Percentiles rank a stretch among this genome's conserved stretches.
Evolutionary conservation across 1,140 invertebrate genomes (phyloP).

Genomic region (Dinoponera quadriceps): DNA sequence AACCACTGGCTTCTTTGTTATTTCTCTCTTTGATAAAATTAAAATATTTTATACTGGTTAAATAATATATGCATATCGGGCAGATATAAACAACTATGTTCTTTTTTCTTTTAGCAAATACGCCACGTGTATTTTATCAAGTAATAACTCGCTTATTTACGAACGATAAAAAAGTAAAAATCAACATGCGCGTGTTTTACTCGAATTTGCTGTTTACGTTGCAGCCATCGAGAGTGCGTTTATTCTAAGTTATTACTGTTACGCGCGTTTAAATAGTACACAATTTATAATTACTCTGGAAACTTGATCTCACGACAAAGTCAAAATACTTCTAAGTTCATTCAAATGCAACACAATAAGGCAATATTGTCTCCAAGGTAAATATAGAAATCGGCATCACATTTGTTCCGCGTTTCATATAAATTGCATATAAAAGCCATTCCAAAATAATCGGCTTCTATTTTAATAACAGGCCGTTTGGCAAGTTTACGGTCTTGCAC

Average conservation of each 20-base stretch:
- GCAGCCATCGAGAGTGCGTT: neutral
- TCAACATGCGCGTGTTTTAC: neutral
- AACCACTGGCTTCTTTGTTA: neutral
- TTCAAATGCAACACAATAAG: neutral
- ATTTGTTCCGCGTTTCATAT: too few relatives aligned
- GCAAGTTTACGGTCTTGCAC: too few relatives aligned
- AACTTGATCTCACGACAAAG: neutral
- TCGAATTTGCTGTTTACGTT: neutral
- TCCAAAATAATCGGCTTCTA: too few relatives aligned
- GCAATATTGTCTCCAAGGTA: too few relatives aligned
- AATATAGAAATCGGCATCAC: too few relatives aligned
- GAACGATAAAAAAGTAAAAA: neutral
- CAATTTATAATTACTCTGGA: neutral
- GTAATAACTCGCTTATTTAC: constrained; percentile 27
- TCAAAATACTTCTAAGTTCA: neutral
- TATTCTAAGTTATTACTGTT: neutral
- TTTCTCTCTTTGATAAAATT: too few relatives aligned
- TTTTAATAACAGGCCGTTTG: too few relatives aligned
- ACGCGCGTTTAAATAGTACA: neutral
- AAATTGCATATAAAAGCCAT: too few relatives aligned
- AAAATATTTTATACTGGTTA: too few relatives aligned
- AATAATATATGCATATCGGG: too few relatives aligned
- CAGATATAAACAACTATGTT: neutral
- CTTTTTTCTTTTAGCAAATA: neutral
- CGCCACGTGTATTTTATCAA: neutral